These are phyloP conservation scores for Oncorhynchus tshawytscha DNA, from an alignment of 2,113 vertebrate genomes.

Conservation along the genomic window DNA sequence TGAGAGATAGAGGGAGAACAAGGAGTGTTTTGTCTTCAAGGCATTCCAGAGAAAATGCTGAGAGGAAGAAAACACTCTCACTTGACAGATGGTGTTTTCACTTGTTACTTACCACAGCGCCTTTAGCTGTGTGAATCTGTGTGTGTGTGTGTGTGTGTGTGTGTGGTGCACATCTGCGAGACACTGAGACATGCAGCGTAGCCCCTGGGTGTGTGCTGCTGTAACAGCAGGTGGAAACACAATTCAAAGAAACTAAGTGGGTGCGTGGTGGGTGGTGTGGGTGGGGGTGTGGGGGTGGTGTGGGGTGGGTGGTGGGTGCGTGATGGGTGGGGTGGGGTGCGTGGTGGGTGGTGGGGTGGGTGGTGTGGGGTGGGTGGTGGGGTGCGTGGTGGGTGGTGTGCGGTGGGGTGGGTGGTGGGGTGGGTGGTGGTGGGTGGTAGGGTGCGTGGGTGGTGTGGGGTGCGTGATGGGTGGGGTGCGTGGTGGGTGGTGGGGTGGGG, in stretches of 20 bases:
- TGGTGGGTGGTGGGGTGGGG: neutral
- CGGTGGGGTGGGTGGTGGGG: neutral
- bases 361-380: neutral
- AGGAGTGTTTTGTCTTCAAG: slow-evolving; percentile 78
- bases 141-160: slow-evolving; percentile 18
- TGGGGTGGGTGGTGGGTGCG: neutral
- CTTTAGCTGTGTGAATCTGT: slow-evolving; percentile 57
- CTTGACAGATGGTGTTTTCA: slow-evolving; percentile 78
- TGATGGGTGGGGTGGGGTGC: neutral
- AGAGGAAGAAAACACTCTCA: slow-evolving; percentile 70
- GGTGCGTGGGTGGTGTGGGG: no score
- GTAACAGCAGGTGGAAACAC: neutral
- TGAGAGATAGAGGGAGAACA: slow-evolving; percentile 70
- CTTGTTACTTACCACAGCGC: slow-evolving; percentile 76
- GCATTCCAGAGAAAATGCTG: slow-evolving; percentile 77
- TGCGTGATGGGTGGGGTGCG: no score
- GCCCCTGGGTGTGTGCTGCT: neutral
- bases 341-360: neutral
- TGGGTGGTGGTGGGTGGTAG: no score
- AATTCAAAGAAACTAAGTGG: neutral
- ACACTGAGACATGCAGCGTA: slow-evolving; percentile 39
- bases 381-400: neutral
- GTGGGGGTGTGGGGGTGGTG: no score
- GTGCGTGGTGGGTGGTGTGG: neutral
- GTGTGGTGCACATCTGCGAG: slow-evolving; percentile 41